A percentile compares a stretch with the other conserved stretches of the same genome.
These are phyloP conservation scores for Lasioglossum leucozonium DNA, from an alignment of 2,888 invertebrate species.

Conservation along the genomic window DNA sequence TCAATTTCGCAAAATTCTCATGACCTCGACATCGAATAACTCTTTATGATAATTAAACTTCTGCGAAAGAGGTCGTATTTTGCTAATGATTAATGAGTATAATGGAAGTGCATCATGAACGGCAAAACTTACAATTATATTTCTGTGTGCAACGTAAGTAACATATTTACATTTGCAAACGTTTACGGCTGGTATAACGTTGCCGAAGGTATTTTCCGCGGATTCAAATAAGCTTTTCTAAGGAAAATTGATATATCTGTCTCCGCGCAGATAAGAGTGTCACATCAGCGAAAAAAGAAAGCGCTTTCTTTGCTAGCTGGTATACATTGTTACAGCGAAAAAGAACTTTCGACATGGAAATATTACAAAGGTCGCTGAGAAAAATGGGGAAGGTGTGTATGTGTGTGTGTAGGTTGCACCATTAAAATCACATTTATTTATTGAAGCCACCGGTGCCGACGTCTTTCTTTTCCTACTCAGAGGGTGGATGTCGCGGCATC, in stretches of 20 bases:
- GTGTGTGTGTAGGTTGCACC: slow-evolving; percentile 36
- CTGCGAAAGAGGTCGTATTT: not conserved
- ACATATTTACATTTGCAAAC: not conserved
- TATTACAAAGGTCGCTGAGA: slow-evolving; percentile 19
- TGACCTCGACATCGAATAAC: not conserved
- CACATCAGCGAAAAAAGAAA: not conserved
- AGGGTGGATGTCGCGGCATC: not conserved
- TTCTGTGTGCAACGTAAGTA: not conserved
- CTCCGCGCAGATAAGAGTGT: slow-evolving; percentile 1
- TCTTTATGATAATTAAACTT: not conserved
- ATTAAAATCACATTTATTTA: slow-evolving; percentile 70
- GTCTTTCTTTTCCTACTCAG: slow-evolving; percentile 31
- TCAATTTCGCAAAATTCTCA: not conserved
- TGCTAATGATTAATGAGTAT: not conserved
- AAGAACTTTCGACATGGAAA: slow-evolving; percentile 44
- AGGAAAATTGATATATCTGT: slow-evolving; percentile 27
- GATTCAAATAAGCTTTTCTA: not conserved
- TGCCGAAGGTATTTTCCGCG: not conserved
- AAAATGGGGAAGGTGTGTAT: slow-evolving; percentile 24
- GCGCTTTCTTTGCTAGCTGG: not conserved
- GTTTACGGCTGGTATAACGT: not conserved
- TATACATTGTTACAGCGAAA: slow-evolving; percentile 27
- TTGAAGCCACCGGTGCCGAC: slow-evolving; percentile 40
- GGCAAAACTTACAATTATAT: not conserved
- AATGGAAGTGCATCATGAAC: not conserved